Evolutionary conservation across 2,888 invertebrate species (phyloP), one percentile per base, ranked within the genome.

Genomic region (Acanthococcus lagerstroemiae): DNA sequence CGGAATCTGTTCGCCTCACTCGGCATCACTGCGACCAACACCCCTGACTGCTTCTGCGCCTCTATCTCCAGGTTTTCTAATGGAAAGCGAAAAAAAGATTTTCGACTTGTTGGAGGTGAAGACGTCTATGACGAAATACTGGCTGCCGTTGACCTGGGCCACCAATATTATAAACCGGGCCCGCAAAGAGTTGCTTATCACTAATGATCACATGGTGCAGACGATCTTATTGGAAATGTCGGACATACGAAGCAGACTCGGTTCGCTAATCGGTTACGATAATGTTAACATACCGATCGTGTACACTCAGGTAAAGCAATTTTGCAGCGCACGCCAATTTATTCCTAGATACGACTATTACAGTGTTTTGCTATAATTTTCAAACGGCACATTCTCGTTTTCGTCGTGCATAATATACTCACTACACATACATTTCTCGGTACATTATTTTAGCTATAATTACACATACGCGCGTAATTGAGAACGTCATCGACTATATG

Each of bases 101-200:
- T 90, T 93, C 75, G 92, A 93, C 75, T 84, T 88, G 74, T 85
- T 93, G 84, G 89, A 92, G 75, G 85, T 85, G 15, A 90, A 91
- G 75, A 90, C 90, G 72, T 88, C 88, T 3, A 92, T 92, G 88
- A 88, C 90, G 15, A 87, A 87, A 79, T 93, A 92, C 75, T 93
- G 92, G 92, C 89, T 93, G 88, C 93, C 93, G 0, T 78, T 92
- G 60, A 90, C 91, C 17, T 93, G 93, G 93, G 92, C 92, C 48
- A 90, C 91, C 4, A 91, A 91, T 75, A 89, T 93, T 69, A 90
- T 93, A 71, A 90, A 91, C 77, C 80, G 91, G 67, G 91, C 92
- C 4, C 79, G 91, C 68, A 88, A 88, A 73, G 92, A 93, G 72
- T 85, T 86, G 0, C 79, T 90, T 66, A 92, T 92, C 71, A 82